Percentiles rank a stretch among this genome's conserved stretches.
phyloP scores from a whole-genome alignment of 2,113 vertebrate species.

The cattle (Bos taurus) region DNA sequence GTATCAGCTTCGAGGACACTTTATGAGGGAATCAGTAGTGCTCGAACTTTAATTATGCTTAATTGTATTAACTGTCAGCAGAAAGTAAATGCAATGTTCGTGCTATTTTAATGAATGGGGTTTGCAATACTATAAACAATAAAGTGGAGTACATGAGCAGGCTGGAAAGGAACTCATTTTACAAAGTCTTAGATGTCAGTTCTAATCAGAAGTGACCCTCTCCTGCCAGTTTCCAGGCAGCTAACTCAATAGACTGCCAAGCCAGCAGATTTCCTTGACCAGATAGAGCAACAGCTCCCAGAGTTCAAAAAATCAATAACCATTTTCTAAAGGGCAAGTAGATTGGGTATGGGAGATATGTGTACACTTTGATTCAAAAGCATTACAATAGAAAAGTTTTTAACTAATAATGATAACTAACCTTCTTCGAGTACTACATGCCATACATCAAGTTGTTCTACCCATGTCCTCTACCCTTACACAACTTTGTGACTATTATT shows the following conservation, averaged over 20 bases:
- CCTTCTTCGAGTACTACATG: not conserved
- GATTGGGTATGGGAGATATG: not conserved
- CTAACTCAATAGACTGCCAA: conserved; percentile 38
- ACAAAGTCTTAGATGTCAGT: conserved; percentile 42
- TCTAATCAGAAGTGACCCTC: conserved; percentile 46
- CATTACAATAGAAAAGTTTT: not conserved
- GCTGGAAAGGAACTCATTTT: conserved; percentile 30
- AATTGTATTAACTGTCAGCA: conserved; percentile 51
- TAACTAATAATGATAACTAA: not conserved
- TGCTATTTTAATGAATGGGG: conserved; percentile 28
- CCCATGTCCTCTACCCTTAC: not conserved
- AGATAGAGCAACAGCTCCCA: not conserved
- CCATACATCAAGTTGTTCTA: not conserved
- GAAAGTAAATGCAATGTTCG: conserved; percentile 22
- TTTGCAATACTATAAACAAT: conserved; percentile 39
- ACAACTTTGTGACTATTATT: not conserved
- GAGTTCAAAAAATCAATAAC: conserved; percentile 46
- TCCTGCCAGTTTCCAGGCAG: not conserved
- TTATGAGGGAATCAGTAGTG: not conserved
- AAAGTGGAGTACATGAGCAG: conserved; percentile 33
- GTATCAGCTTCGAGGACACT: not conserved
- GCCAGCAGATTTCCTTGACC: not conserved
- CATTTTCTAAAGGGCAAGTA: conserved; percentile 40
- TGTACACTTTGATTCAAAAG: conserved; percentile 13
- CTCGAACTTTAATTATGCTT: conserved; percentile 51